phyloP scores from a whole-genome alignment of 2,797 vertebrate genomes.

The Vespertilio murinus region DNA sequence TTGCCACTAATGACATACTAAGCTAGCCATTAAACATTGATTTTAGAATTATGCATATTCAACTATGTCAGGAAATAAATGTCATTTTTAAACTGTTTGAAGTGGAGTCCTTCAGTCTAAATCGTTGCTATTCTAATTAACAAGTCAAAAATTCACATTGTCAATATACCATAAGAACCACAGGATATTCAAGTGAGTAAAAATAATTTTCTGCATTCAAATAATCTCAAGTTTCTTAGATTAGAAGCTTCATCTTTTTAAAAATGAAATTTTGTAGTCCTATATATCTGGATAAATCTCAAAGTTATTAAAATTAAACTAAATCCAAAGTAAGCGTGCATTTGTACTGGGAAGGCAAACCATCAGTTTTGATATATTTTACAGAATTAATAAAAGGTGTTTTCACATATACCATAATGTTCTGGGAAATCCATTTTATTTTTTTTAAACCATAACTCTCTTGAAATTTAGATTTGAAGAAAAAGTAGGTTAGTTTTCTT shows the following conservation, averaged over 20 bases:
- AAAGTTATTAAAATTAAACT: conserved; percentile 4
- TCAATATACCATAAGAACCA: neutral
- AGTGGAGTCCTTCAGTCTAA: neutral
- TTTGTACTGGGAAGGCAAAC: neutral
- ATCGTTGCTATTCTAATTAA: neutral
- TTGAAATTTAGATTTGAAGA: conserved; percentile 53
- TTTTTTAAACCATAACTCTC: conserved; percentile 16
- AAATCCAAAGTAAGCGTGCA: neutral
- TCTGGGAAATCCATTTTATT: neutral
- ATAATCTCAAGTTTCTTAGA: neutral
- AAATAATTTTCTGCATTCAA: neutral
- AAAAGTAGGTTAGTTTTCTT: neutral
- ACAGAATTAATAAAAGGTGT: conserved; percentile 34
- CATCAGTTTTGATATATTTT: neutral
- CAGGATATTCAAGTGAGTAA: neutral
- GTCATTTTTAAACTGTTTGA: neutral
- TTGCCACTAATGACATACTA: neutral
- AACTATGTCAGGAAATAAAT: neutral
- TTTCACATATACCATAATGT: conserved; percentile 22
- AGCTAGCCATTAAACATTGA: neutral
- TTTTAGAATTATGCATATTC: neutral
- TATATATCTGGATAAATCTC: neutral
- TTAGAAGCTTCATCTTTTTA: neutral
- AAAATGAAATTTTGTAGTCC: neutral
- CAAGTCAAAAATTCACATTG: neutral